Conservation (phyloP, 1,140 invertebrate genomes). For the Mesaphorura yosii region DNA sequence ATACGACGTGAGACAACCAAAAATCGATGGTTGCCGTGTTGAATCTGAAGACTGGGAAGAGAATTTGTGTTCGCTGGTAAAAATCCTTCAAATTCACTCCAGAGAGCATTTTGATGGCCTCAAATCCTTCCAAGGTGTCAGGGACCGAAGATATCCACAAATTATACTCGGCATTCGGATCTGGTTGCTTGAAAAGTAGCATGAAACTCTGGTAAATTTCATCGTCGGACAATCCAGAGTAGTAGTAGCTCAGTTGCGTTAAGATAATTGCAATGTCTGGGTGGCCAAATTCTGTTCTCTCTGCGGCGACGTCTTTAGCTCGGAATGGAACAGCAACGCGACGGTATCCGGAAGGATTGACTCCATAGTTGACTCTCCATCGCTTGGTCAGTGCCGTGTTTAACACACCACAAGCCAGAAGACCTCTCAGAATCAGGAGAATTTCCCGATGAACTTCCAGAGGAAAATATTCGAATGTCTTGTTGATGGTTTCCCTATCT, state of each 20-base stretch:
- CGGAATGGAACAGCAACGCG: constrained; percentile 28
- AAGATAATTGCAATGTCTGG: constrained; percentile 26
- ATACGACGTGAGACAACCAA: constrained; percentile 16
- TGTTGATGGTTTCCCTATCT: neutral
- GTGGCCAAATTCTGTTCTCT: constrained; percentile 30
- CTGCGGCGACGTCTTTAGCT: constrained; percentile 27
- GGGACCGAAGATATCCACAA: constrained; percentile 2
- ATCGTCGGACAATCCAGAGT: constrained; percentile 21
- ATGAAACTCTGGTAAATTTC: constrained; percentile 15
- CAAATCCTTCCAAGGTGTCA: neutral
- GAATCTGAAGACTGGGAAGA: constrained; percentile 14
- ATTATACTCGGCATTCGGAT: constrained; percentile 6
- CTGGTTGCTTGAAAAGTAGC: neutral
- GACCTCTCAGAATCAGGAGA: constrained; percentile 18
- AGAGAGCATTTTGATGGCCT: constrained; percentile 1
- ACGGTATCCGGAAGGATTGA: constrained; percentile 13
- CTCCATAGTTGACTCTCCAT: constrained; percentile 29
- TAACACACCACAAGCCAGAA: constrained; percentile 23
- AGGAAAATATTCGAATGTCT: constrained; percentile 1
- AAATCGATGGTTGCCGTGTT: constrained; percentile 18
- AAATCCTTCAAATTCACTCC: constrained; percentile 23
- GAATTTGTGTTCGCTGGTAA: constrained; percentile 8
- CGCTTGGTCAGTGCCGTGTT: constrained; percentile 15
- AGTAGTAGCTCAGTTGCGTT: constrained; percentile 27
- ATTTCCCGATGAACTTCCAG: constrained; percentile 9